phyloP scores from a whole-genome alignment of 2,113 vertebrate genomes.

The Cinclus cinclus region DNA sequence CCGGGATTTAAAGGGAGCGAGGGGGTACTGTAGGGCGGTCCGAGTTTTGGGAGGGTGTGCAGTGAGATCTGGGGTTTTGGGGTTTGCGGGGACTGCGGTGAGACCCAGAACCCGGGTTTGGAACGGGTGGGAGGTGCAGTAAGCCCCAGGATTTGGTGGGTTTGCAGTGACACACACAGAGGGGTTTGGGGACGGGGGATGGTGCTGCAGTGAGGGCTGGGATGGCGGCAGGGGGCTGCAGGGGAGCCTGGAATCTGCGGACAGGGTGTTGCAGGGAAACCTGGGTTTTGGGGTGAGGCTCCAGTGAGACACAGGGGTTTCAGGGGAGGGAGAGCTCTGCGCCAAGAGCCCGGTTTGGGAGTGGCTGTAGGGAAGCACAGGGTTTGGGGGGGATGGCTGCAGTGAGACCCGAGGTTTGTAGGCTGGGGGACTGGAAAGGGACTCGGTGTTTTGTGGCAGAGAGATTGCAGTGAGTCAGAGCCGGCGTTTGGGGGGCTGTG shows the following conservation, averaged over 20 bases:
- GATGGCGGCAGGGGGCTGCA: too few species aligned
- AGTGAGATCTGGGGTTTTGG: background rate
- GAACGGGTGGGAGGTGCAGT: background rate
- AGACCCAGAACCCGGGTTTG: background rate
- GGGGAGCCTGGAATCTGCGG: background rate
- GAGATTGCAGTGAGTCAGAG: background rate
- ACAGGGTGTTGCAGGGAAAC: accelerated
- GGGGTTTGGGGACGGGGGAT: background rate
- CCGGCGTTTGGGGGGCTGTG: too few species aligned
- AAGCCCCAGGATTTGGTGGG: background rate
- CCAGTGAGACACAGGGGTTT: background rate
- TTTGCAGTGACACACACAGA: background rate
- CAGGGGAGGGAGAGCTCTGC: background rate
- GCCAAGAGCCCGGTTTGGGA: accelerated
- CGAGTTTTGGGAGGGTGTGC: background rate
- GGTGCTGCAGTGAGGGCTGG: background rate
- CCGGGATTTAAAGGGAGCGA: background rate
- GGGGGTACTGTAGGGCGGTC: background rate
- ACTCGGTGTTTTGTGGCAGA: accelerated
- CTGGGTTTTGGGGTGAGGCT: background rate
- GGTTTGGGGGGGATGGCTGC: background rate
- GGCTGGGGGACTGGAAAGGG: background rate
- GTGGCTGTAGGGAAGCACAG: background rate
- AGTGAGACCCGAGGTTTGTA: too few species aligned
- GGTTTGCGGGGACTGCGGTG: background rate